phyloP scores from a whole-genome alignment of 2,113 vertebrate species.

The Pelvicachromis taeniatus region DNA sequence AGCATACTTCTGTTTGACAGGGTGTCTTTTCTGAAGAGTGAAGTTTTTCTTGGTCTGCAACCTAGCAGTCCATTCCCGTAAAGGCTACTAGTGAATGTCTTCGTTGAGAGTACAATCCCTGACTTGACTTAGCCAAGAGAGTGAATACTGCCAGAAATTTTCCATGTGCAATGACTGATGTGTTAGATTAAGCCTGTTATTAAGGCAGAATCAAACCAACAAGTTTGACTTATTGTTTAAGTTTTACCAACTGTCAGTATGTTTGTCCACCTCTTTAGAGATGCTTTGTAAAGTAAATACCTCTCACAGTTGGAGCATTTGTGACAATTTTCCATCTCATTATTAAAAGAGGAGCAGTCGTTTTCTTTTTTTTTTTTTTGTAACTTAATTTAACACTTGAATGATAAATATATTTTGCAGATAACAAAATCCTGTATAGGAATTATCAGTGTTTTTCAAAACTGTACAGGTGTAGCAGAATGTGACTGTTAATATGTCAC shows the following conservation, averaged over 20 bases:
- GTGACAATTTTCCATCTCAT: slow-evolving; percentile 34
- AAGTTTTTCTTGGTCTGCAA: neutral
- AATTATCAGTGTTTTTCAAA: slow-evolving; percentile 8
- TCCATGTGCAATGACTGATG: neutral
- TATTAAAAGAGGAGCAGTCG: slow-evolving; percentile 6
- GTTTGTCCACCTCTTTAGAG: slow-evolving; percentile 5
- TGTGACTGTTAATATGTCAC: neutral
- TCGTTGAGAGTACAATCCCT: neutral
- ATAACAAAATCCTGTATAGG: neutral
- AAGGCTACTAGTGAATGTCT: neutral
- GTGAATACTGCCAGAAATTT: slow-evolving; percentile 17
- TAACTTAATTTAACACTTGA: neutral
- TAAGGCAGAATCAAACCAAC: slow-evolving; percentile 30
- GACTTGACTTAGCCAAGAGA: neutral
- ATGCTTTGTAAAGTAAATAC: slow-evolving; percentile 32
- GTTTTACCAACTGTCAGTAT: slow-evolving; percentile 30
- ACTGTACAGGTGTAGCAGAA: neutral
- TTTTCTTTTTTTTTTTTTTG: neutral
- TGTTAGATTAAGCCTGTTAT: slow-evolving; percentile 10
- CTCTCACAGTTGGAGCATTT: slow-evolving; percentile 9
- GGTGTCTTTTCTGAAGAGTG: neutral
- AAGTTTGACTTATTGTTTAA: slow-evolving; percentile 29
- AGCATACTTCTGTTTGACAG: neutral
- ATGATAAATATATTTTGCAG: neutral
- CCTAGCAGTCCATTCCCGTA: neutral